These are phyloP conservation scores for Notothenia rossii DNA, from an alignment of 2,113 vertebrate species.

Conservation along the genomic window DNA sequence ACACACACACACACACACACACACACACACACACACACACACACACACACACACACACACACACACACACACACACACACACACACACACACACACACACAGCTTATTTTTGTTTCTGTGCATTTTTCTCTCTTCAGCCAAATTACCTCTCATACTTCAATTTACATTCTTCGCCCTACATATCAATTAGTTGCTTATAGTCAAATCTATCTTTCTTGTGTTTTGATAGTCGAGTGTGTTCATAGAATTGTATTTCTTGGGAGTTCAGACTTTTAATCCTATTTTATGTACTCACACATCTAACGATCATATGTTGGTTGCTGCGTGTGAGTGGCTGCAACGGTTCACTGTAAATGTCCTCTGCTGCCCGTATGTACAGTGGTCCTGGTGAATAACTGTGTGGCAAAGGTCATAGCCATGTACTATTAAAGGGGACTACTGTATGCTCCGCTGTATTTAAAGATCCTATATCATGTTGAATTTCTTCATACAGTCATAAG, in stretches of 20 bases:
- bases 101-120: constrained; percentile 23
- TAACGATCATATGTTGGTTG: not conserved
- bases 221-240: not conserved
- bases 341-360: not conserved
- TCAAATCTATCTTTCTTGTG: not conserved
- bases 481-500: too few species aligned
- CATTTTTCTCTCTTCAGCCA: constrained; percentile 12
- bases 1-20: constrained; percentile 13
- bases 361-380: not conserved
- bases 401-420: too few species aligned
- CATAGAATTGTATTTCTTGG: not conserved
- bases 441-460: too few species aligned
- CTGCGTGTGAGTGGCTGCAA: not conserved
- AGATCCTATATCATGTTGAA: too few species aligned
- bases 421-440: too few species aligned
- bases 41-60: constrained; percentile 4
- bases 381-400: too few species aligned
- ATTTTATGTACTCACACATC: not conserved
- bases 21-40: constrained; percentile 13
- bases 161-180: not conserved
- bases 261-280: not conserved
- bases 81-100: not conserved
- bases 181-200: not conserved
- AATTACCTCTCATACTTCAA: not conserved
- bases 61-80: constrained; percentile 4